phyloP scores from a whole-genome alignment of 2,797 vertebrate genomes.

The Erpetoichthys calabaricus region DNA sequence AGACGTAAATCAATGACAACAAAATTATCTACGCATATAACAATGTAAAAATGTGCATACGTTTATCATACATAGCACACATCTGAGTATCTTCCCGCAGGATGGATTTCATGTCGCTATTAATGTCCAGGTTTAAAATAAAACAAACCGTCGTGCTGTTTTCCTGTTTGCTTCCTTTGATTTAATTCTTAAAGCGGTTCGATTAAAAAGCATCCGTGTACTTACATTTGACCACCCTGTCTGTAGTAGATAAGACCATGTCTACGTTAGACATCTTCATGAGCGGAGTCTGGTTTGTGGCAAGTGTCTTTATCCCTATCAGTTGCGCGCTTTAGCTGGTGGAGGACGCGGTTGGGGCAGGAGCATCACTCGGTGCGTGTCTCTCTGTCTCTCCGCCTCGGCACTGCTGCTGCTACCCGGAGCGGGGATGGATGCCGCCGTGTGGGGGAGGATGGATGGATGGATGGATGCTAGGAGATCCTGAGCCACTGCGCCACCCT shows the following conservation, averaged over 20 bases:
- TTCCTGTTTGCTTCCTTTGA: too few relatives aligned
- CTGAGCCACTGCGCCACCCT: constrained; percentile 48
- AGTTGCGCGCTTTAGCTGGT: constrained; percentile 30
- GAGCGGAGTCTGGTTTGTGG: constrained; percentile 41
- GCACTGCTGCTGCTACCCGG: constrained; percentile 37
- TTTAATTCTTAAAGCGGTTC: too few relatives aligned
- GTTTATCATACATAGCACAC: too few relatives aligned
- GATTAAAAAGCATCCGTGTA: too few relatives aligned
- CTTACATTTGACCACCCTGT: constrained; percentile 62
- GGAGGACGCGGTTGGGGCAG: constrained; percentile 35
- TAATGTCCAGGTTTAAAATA: too few relatives aligned
- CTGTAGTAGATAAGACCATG: constrained; percentile 49
- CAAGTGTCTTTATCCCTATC: constrained; percentile 35
- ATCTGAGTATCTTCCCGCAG: too few relatives aligned
- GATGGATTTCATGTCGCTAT: too few relatives aligned
- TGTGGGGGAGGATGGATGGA: constrained; percentile 36
- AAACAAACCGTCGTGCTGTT: too few relatives aligned
- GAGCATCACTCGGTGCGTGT: constrained; percentile 50
- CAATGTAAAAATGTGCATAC: too few relatives aligned
- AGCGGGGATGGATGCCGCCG: constrained; percentile 38
- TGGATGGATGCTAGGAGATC: constrained; percentile 27
- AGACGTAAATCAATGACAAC: too few relatives aligned
- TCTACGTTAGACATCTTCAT: constrained; percentile 62
- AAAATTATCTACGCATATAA: constrained; percentile 9
- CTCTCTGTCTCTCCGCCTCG: constrained; percentile 37